Conservation (phyloP, 2,888 invertebrate species). For the Eurois occulta region DNA sequence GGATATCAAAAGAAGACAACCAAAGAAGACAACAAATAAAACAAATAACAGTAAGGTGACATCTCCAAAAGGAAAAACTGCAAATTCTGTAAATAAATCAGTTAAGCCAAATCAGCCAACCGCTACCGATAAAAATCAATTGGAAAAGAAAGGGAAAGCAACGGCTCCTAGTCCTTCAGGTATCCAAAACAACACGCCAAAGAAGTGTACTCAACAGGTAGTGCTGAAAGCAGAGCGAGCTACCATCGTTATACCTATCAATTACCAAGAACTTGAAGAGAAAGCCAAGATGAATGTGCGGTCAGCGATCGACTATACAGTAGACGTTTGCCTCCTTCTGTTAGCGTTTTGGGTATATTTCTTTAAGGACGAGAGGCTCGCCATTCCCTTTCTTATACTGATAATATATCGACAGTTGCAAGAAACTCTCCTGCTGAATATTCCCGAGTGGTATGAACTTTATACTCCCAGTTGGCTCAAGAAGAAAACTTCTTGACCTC, state of each 20-base stretch:
- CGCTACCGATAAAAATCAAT: slow-evolving; percentile 63
- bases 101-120: slow-evolving; percentile 64
- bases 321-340: slow-evolving; percentile 93
- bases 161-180: slow-evolving; percentile 58
- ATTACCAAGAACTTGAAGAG: slow-evolving; percentile 90
- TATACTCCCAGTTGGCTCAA: slow-evolving; percentile 85
- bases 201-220: slow-evolving; percentile 78
- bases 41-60: slow-evolving; percentile 65
- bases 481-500: slow-evolving; percentile 87
- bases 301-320: slow-evolving; percentile 93
- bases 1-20: slow-evolving; percentile 68
- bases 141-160: slow-evolving; percentile 64
- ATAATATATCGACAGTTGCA: slow-evolving; percentile 94
- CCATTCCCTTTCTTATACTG: slow-evolving; percentile 94
- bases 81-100: slow-evolving; percentile 69
- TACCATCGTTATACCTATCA: slow-evolving; percentile 87
- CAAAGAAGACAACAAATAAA: slow-evolving; percentile 73
- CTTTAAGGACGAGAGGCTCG: slow-evolving; percentile 94
- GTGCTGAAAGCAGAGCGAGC: slow-evolving; percentile 85
- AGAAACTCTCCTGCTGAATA: slow-evolving; percentile 91
- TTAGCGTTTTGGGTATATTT: slow-evolving; percentile 95
- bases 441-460: slow-evolving; percentile 90
- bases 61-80: slow-evolving; percentile 66
- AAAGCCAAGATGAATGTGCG: slow-evolving; percentile 93
- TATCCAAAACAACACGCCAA: slow-evolving; percentile 68